Conservation (phyloP, 2,888 invertebrate species). For the Lasioglossum figueresi region DNA sequence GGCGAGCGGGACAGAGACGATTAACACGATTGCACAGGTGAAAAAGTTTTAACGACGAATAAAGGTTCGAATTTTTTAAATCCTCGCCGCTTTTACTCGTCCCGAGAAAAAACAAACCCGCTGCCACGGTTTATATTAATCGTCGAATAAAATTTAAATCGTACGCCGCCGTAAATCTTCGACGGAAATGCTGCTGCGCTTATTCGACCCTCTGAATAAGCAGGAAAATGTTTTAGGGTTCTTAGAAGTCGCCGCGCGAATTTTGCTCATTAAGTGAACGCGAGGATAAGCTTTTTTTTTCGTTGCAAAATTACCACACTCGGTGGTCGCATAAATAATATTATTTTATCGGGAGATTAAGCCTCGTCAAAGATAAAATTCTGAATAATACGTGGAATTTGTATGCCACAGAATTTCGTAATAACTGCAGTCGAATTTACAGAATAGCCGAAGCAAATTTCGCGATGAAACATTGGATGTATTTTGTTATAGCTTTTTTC, state of each 20-base stretch:
- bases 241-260: not conserved
- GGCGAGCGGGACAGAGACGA: not conserved
- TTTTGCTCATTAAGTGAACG: not conserved
- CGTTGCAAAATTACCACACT: not conserved
- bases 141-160: not conserved
- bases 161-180: not conserved
- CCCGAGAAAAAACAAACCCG: not conserved
- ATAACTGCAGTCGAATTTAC: not conserved
- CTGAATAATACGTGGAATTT: not conserved
- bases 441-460: not conserved
- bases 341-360: not conserved
- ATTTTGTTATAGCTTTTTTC: not conserved
- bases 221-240: not conserved
- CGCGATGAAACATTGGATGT: not conserved
- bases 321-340: not conserved
- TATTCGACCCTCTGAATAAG: not conserved
- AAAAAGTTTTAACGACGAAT: not conserved
- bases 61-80: not conserved
- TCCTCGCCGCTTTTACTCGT: not conserved
- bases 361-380: not conserved
- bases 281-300: not conserved
- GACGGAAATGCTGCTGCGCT: not conserved
- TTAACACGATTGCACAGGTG: not conserved
- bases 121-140: not conserved
- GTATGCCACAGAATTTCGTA: not conserved